phyloP scores from a whole-genome alignment of 2,797 vertebrate species.

The Glyptemys insculpta region DNA sequence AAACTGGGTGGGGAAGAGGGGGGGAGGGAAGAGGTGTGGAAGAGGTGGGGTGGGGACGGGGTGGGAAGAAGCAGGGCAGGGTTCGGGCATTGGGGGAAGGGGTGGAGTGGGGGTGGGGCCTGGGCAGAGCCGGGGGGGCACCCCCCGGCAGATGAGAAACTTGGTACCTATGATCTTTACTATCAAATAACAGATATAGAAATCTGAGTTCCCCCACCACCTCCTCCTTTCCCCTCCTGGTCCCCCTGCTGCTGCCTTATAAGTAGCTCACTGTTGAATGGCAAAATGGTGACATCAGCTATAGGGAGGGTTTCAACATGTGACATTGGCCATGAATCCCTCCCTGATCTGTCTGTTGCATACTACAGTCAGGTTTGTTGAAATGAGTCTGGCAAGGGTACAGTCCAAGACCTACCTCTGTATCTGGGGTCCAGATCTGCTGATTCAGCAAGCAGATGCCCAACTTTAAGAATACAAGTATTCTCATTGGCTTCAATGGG shows the following conservation, averaged over 20 bases:
- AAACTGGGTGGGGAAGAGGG: too few relatives aligned
- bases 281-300: not conserved
- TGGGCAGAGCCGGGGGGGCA: too few relatives aligned
- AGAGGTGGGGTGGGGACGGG: too few relatives aligned
- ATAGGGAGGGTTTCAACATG: not conserved
- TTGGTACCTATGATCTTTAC: not conserved
- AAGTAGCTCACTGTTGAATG: too few relatives aligned
- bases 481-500: accelerated
- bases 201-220: not conserved
- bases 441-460: not conserved
- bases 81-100: too few relatives aligned
- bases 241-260: not conserved
- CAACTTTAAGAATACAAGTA: not conserved
- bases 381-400: not conserved
- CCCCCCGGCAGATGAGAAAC: too few relatives aligned
- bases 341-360: not conserved
- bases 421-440: accelerated
- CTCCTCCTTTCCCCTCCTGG: not conserved
- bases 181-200: not conserved
- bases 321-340: not conserved
- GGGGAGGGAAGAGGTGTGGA: too few relatives aligned
- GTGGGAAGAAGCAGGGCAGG: too few relatives aligned
- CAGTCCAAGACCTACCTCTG: accelerated
- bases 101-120: too few relatives aligned
- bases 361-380: not conserved